A percentile compares a stretch with the other conserved stretches of the same genome.
phyloP scores from a whole-genome alignment of 2,113 vertebrate genomes.

The Xiphias gladius region DNA sequence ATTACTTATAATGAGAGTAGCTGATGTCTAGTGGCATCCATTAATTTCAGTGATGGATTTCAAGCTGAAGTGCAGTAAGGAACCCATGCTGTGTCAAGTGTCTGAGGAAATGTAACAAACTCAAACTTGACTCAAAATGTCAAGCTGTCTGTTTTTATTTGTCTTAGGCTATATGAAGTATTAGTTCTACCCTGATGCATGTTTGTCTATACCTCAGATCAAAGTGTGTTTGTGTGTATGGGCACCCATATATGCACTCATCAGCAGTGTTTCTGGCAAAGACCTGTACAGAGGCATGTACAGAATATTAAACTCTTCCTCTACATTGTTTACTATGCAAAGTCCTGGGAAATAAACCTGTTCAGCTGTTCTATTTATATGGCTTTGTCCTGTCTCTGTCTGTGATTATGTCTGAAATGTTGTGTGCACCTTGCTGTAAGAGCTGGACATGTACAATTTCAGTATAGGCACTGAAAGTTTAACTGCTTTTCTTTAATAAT shows the following conservation, averaged over 20 bases:
- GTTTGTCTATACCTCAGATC: constrained; percentile 54
- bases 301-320: constrained; percentile 10
- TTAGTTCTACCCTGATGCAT: constrained; percentile 22
- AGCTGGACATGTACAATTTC: too few relatives aligned
- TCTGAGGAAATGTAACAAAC: constrained; percentile 18
- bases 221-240: neutral
- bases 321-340: constrained; percentile 77
- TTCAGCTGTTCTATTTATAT: constrained; percentile 38
- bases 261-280: constrained; percentile 16
- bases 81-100: neutral
- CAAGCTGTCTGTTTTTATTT: neutral
- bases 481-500: too few relatives aligned
- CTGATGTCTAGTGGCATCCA: neutral
- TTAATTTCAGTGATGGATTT: neutral
- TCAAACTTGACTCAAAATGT: neutral
- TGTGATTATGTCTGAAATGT: neutral
- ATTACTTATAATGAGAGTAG: too few relatives aligned
- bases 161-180: constrained; percentile 61
- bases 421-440: neutral
- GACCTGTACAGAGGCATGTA: constrained; percentile 3
- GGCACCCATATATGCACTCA: neutral
- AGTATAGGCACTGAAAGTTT: too few relatives aligned
- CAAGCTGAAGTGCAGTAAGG: neutral
- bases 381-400: neutral
- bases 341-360: constrained; percentile 70